Evolutionary conservation across 1,140 invertebrate genomes (phyloP).

Genomic region (Wasmannia auropunctata): DNA sequence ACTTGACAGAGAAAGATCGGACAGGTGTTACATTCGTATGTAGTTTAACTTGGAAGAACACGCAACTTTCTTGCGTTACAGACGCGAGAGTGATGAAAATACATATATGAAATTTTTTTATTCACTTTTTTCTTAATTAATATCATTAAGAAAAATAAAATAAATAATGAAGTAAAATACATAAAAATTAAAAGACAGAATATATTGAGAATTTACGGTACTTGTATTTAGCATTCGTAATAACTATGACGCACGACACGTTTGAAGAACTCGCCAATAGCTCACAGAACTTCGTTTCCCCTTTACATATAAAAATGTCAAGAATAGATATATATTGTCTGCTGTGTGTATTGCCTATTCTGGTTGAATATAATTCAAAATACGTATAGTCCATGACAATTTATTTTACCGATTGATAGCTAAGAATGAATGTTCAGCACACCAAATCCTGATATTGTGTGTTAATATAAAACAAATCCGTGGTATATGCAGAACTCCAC

Average conservation of each 20-base stretch:
- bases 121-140: neutral
- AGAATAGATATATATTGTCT: slow-evolving; percentile 26
- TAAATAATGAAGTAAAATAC: neutral
- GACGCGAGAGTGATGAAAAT: neutral
- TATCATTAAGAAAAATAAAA: neutral
- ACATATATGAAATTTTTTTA: neutral
- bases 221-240: slow-evolving; percentile 16
- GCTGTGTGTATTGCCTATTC: slow-evolving; percentile 34
- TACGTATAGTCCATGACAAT: slow-evolving; percentile 59
- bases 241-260: slow-evolving; percentile 18
- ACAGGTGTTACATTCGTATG: slow-evolving; percentile 2
- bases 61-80: neutral
- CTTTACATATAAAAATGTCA: slow-evolving; percentile 41
- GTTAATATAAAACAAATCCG: slow-evolving; percentile 60
- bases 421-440: slow-evolving; percentile 57
- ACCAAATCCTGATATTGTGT: slow-evolving; percentile 57
- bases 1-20: slow-evolving; percentile 34
- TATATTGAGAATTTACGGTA: neutral
- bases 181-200: neutral
- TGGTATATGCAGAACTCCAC: slow-evolving; percentile 28
- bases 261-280: slow-evolving; percentile 27
- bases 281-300: slow-evolving; percentile 24
- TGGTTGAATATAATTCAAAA: slow-evolving; percentile 59
- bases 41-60: neutral
- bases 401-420: slow-evolving; percentile 55